Conservation (phyloP, 1,140 invertebrate species). For the Patella vulgata region DNA sequence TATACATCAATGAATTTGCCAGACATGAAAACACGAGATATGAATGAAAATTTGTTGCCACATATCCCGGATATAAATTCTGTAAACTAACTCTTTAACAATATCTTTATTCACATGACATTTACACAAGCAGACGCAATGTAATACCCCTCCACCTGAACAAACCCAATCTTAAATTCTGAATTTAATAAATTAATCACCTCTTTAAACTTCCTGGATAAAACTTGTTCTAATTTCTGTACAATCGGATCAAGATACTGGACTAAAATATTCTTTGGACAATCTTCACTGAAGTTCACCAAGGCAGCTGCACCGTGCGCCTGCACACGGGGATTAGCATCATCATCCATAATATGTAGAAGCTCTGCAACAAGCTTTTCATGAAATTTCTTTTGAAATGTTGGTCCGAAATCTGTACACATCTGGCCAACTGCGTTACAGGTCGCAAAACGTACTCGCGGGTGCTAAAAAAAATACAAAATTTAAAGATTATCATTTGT, state of each 20-base stretch:
- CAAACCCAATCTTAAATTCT: too few species aligned
- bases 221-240: slow-evolving; percentile 88
- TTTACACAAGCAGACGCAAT: too few species aligned
- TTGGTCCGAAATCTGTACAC: slow-evolving; percentile 97
- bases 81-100: too few species aligned
- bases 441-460: slow-evolving; percentile 93
- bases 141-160: too few species aligned
- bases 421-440: slow-evolving; percentile 99
- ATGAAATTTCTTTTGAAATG: slow-evolving; percentile 98
- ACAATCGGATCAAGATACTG: slow-evolving; percentile 92
- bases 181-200: too few species aligned
- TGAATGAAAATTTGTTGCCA: too few species aligned
- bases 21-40: too few species aligned
- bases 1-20: too few species aligned
- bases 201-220: slow-evolving; percentile 94
- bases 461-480: slow-evolving; percentile 72
- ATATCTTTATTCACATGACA: too few species aligned
- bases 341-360: slow-evolving; percentile 89
- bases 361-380: slow-evolving; percentile 91
- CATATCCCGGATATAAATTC: too few species aligned
- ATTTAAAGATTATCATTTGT: too few species aligned
- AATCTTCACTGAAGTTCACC: slow-evolving; percentile 99
- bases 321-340: slow-evolving; percentile 92
- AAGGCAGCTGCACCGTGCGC: slow-evolving; percentile 85
- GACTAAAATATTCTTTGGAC: slow-evolving; percentile 90